Evolutionary conservation across 2,113 vertebrate genomes (phyloP), one percentile per base, ranked within the genome.

Genomic region (Lichenostomus cassidix): DNA sequence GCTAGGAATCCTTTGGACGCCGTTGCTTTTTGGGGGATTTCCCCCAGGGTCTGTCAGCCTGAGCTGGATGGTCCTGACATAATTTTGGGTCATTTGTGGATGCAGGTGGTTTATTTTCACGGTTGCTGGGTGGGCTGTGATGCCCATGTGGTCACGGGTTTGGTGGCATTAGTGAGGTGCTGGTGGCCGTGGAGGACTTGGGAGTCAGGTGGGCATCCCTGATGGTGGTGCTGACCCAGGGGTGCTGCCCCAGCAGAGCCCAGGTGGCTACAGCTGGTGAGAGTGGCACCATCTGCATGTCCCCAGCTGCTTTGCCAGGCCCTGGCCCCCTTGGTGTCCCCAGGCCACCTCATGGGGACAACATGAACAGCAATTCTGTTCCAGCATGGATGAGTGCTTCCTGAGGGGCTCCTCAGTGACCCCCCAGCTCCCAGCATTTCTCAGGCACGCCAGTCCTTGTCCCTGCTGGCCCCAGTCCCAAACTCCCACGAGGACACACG

Each of bases 341-440:
- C 46, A 41, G 65, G 69, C 74, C 50, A 5, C 4, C 14, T 60
- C 29, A 22, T 7, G 50, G 83, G 90, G 76, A 82, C 46, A 5
- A n/a, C 56, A 33, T 0, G 6, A 22, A 2, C 29, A 98, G 94
- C 84, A 47, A 0, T 55, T 93, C 97, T 98, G 95, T 97, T 97
- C 96, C 94, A 84, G 27, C 91, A 76, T 3, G 11, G 64, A n/a
- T 91, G 84, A 18, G 89, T 98, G 97, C 89, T 97, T 97, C 95
- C 83, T 7, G 1, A 4, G 41, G 82, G 44, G n/a, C 33, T 60
- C 28, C 13, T 86, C 18, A 55, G 77, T 52, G 86, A 33, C n/a
- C 49, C n/a, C 55, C 22, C 37, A 1, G 28, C 31, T 52, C 78
- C 46, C 13, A 24, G 41, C 25, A 3, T 67, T 93, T 75, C 75